Conservation (phyloP, 2,113 vertebrate species). For the Muscicapa adusta region DNA sequence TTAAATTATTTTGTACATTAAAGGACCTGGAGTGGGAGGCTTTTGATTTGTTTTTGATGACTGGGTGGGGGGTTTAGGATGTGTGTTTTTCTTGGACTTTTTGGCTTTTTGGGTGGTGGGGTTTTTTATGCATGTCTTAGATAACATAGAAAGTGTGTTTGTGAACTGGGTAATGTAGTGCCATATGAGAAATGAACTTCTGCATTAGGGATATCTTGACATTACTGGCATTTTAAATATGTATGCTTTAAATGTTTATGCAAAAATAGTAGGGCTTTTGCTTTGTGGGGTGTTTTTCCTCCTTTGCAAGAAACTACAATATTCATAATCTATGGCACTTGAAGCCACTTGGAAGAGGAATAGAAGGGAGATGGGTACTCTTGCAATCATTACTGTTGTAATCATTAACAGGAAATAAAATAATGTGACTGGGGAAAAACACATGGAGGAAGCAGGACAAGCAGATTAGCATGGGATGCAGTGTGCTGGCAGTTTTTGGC, state of each 20-base stretch:
- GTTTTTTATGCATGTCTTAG: background rate
- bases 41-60: background rate
- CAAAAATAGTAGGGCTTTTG: background rate
- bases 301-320: background rate
- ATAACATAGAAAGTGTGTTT: background rate
- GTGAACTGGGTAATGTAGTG: background rate
- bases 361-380: background rate
- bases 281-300: fast-evolving
- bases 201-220: background rate
- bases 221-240: background rate
- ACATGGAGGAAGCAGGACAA: background rate
- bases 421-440: background rate
- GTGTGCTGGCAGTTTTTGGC: background rate
- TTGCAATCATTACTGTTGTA: too few species aligned
- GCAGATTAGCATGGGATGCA: background rate
- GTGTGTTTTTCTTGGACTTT: fast-evolving
- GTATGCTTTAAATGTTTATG: background rate
- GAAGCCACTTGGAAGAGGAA: background rate
- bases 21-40: background rate
- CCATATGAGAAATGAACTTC: background rate
- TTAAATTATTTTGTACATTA: background rate
- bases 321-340: background rate
- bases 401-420: background rate
- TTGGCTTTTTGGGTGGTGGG: background rate
- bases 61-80: fast-evolving